Base-by-base conservation (phyloP, 2,113 vertebrate species). In the Chloroceryle aenea region DNA sequence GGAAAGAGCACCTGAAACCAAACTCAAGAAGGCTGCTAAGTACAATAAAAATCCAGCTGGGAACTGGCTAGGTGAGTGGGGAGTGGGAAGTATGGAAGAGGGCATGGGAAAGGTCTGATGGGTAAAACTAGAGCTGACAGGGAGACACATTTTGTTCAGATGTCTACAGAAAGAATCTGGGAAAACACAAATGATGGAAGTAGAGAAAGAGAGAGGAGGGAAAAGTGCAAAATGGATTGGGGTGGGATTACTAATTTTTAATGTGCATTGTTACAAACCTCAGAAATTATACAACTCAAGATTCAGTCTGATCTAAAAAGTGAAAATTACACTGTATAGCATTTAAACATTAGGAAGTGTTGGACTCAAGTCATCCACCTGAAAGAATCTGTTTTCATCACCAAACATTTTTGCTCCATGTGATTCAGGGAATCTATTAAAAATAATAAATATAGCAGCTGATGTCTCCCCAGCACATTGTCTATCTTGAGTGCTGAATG, bases 391-490 rank as follows among this genome's bases (percentile, higher is more conserved):
- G 47, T 50, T 85, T 95, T 79, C 88, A 67, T 84, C 23, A 67
- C 40, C 74, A 74, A 63, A 30, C 21, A 13, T 43, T 89, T 93
- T 87, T 83, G 14, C 25, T 78, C 38, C 32, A 72, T 27, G n/a
- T 55, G 23, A 90, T 85, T 93, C 81, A 48, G 76, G 25, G 38
- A 80, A 81, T 63, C 34, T 71, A 74, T 90, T 86, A 88, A 88
- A 93, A 95, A 88, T 66, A 88, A 90, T 74, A 40, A 66, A 26
- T 50, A 88, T 75, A 63, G 30, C 72, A 95, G 84, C 42, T 77
- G 71, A 77, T 52, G 18, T 63, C 34, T 91, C 68, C 48, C 64
- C 23, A 89, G 56, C 50, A 80, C 55, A 36, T 27, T 87, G 47
- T 80, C 83, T 93, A 7, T 86, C 22, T 40, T 58, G 68, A 81